Percentiles rank a stretch among this genome's conserved stretches.
Conservation (phyloP, 2,113 vertebrate genomes). For the Lasiurus cinereus region DNA sequence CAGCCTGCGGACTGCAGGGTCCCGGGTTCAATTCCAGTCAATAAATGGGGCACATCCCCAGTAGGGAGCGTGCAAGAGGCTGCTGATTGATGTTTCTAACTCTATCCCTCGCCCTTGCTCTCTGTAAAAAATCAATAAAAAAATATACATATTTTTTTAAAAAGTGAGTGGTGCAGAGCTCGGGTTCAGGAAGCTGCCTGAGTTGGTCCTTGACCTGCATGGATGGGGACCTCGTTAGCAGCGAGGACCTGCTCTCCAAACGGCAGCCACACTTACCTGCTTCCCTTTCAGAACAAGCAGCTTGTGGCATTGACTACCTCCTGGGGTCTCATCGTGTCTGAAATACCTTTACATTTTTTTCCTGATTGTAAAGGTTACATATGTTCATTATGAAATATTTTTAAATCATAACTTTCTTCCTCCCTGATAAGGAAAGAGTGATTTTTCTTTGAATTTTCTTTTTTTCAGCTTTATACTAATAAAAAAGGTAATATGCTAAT, state of each 20-base stretch:
- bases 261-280: not conserved
- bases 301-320: not conserved
- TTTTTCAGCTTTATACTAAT: not conserved
- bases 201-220: not conserved
- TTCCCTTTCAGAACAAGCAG: not conserved
- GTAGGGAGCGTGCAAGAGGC: no score
- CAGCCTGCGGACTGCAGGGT: no score
- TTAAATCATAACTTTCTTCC: not conserved
- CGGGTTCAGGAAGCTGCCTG: not conserved
- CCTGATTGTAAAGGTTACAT: not conserved
- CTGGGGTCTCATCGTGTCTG: not conserved
- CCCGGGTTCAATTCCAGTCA: no score
- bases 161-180: not conserved
- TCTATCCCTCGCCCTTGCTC: no score
- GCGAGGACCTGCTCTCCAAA: not conserved
- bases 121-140: no score
- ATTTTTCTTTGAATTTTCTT: not conserved
- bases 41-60: no score
- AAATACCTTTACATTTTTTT: not conserved
- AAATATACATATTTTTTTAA: no score
- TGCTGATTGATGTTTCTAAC: no score
- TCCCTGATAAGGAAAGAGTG: not conserved
- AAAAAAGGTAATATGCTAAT: no score
- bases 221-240: not conserved
- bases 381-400: not conserved